These are phyloP conservation scores for Tokudaia tokunoshimensis DNA, from an alignment of 2,797 vertebrate species.

Conservation along the genomic window DNA sequence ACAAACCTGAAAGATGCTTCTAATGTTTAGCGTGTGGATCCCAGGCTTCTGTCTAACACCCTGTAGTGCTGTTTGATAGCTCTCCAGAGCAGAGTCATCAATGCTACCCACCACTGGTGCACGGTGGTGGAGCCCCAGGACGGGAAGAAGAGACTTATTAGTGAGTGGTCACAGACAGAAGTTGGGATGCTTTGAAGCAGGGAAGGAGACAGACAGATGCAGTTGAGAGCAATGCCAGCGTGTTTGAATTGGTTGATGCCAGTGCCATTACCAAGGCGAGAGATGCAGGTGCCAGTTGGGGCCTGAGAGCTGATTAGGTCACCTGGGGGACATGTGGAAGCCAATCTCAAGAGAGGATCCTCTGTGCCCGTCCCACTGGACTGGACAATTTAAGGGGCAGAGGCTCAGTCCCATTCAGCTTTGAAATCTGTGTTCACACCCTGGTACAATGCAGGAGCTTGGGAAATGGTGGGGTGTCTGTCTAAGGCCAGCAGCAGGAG, in stretches of 20 bases:
- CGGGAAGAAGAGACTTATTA: background rate
- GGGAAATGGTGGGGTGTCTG: constrained; percentile 6
- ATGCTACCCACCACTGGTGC: background rate
- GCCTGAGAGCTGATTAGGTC: background rate
- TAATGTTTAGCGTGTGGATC: background rate
- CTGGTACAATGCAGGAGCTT: background rate
- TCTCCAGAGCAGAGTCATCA: background rate
- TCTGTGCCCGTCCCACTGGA: background rate
- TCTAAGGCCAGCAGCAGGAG: background rate
- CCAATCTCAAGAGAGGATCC: background rate
- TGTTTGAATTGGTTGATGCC: background rate
- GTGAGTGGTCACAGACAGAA: background rate
- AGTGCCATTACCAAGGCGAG: background rate
- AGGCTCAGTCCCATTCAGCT: background rate
- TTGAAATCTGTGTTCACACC: background rate
- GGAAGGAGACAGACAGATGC: background rate
- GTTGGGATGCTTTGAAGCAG: background rate
- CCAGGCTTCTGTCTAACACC: background rate
- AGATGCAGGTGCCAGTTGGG: background rate
- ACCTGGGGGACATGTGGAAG: background rate
- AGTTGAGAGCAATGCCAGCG: background rate
- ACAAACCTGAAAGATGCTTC: background rate
- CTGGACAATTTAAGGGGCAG: background rate
- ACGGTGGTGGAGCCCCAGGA: background rate
- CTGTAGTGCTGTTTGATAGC: background rate